Base-by-base conservation (phyloP, 35 echinoderm and acorn worm genomes). In the Holothuria glaberrima region DNA sequence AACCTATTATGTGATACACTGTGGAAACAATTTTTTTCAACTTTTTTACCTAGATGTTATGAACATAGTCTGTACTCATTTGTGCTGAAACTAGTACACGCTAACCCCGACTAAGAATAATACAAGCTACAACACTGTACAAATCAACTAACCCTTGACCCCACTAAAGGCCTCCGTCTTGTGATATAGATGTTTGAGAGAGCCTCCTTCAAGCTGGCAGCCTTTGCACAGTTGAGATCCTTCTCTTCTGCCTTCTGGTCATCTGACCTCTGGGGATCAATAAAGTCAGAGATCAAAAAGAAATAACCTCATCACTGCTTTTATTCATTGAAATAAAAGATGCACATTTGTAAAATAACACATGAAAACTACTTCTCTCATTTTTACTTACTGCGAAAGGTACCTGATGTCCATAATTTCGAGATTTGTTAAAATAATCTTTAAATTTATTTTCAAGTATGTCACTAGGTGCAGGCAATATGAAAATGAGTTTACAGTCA, bases 171-270 rank as follows among this genome's bases (percentile, higher is more conserved):
- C 58, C 97, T 87, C 32, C 92, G 59, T 63, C 86, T 92, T 18
- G 89, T 87, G 67, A 86, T 66, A 74, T 93, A 95, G 5, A 99
- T 76, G n/a, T 93, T 90, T 41, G 91, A 59, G 14, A 99, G 65
- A 16, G 75, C 30, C 36, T 88, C 59, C 48, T 95, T 99, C 72
- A 95, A 80, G 9, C 89, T 88, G 20, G 88, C 52, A 36, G 97
- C 97, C 56, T 92, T 90, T 45, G 83, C 56, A 62, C 91, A 80
- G 48, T 83, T 81, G 32, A 79, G 28, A 29, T 76, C 74, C 14
- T 81, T 87, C 41, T 88, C 73, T 76, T 99, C 83, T n/a, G 90
- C 73, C 71, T 93, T 91, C 45, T 87, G 91, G 34, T 66, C 85
- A 61, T 94, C 86, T 56, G 83, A 89, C 50, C 88, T 58, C 88